Evolutionary conservation across 1,140 invertebrate genomes (phyloP), one percentile per base, ranked within the genome.

Genomic region (Dinoponera quadriceps): DNA sequence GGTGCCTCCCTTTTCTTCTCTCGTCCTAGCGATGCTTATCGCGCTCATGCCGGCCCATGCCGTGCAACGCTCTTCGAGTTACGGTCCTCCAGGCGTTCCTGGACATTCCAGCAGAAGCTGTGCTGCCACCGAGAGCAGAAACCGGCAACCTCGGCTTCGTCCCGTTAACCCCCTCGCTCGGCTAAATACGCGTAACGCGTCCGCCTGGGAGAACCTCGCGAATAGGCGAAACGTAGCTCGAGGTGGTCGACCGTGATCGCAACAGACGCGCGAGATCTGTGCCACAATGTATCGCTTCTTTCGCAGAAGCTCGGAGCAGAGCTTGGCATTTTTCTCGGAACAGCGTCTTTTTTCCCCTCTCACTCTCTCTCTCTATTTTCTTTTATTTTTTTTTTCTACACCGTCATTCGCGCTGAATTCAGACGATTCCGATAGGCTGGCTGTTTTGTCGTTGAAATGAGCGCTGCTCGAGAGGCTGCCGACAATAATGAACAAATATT

Each of bases 11-110:
- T 87, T 66, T 85, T 86, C 85, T 84, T 82, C 85, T 60, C 77
- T 75, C 83, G 82, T 85, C 63, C 87, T 87, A 25, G 63, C 86
- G 90, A 91, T 91, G 68, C 74, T 91, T 91, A 91, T 91, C 90
- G 77, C 57, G 73, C 25, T 63, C 87, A 59, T 77, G 74, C 75
- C 82, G 71, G 25, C 75, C 71, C 57, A 66, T 33, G 55, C 59
- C 59, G 85, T 87, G 82, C 78, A 74, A 71, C 55, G 63, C 51
- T 87, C 86, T 66, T 65, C 86, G 74, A 90, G 83, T 90, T 90
- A 90, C 87, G 85, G 69, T 89, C 83, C 86, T 85, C 27, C 78
- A 54, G 72, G 60, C 85, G 78, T 87, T 87, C 80, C 88, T 83
- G 84, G 86, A 90, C 83, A 91, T 91, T 89, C 89, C 90, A 59